Conservation (phyloP, 2,113 vertebrate species). For the Sakesphorus luctuosus region DNA sequence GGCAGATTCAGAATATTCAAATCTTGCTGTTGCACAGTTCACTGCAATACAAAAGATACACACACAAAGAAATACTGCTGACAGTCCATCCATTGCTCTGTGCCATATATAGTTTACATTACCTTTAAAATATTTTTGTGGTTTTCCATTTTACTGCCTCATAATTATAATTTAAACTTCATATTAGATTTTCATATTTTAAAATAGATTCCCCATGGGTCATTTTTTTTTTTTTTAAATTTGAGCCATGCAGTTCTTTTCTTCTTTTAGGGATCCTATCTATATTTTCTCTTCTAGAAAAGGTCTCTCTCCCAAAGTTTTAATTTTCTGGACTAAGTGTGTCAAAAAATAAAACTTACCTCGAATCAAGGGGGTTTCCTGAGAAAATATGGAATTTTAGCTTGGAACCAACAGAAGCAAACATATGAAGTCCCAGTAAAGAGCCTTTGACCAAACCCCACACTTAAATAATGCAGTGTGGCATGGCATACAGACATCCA, state of each 20-base stretch:
- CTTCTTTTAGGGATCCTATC: not conserved
- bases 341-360: not conserved
- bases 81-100: conserved; percentile 35
- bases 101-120: conserved; percentile 13
- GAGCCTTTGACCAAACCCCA: not conserved
- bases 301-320: not conserved
- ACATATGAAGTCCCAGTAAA: not conserved
- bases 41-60: conserved; percentile 37
- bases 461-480: not conserved
- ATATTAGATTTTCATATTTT: conserved; percentile 32
- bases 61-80: conserved; percentile 60
- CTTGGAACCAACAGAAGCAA: not conserved
- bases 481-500: not conserved
- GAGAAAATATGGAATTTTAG: not conserved
- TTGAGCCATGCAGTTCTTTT: not conserved
- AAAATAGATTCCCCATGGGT: not conserved
- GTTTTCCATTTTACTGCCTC: not conserved
- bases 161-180: conserved; percentile 43
- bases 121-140: conserved; percentile 6
- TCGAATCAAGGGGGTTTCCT: not conserved
- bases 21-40: conserved; percentile 59
- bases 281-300: not conserved
- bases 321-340: not conserved
- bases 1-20: conserved; percentile 70
- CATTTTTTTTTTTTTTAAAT: not conserved